phyloP scores from a whole-genome alignment of 2,888 invertebrate species.

The Noctua comes region DNA sequence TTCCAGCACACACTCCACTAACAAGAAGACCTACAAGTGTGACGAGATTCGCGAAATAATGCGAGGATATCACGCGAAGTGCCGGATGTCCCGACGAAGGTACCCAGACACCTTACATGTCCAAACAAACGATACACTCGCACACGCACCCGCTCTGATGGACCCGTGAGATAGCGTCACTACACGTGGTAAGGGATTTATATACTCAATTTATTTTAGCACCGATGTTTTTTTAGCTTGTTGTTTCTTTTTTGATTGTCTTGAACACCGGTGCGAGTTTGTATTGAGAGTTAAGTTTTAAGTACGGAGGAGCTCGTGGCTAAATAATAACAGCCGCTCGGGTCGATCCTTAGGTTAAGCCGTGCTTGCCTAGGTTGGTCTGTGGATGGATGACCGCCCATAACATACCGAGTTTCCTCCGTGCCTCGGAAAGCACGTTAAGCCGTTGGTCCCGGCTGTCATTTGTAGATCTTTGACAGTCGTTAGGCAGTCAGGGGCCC shows the following conservation, averaged over 20 bases:
- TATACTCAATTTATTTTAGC: slow-evolving; percentile 64
- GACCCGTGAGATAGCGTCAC: slow-evolving; percentile 61
- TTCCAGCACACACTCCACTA: slow-evolving; percentile 58
- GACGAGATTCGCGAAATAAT: slow-evolving; percentile 59
- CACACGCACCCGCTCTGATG: slow-evolving; percentile 61
- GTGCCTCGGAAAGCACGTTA: too few species aligned
- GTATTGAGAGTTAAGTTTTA: slow-evolving; percentile 27
- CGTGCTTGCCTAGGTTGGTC: too few species aligned
- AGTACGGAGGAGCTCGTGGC: too few species aligned
- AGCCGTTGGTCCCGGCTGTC: too few species aligned
- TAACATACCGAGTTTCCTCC: too few species aligned
- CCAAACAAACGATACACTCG: slow-evolving; percentile 57
- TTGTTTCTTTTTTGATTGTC: background rate
- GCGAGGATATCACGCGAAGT: slow-evolving; percentile 68
- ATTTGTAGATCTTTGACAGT: too few species aligned
- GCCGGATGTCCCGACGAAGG: slow-evolving; percentile 63
- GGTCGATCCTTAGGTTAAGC: too few species aligned
- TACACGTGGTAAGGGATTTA: slow-evolving; percentile 65
- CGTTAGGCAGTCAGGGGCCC: too few species aligned
- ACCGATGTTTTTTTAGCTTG: background rate
- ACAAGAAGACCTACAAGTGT: slow-evolving; percentile 63
- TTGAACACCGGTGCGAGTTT: background rate
- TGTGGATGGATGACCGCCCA: too few species aligned
- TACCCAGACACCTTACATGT: slow-evolving; percentile 57
- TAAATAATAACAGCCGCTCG: too few species aligned